phyloP scores from a whole-genome alignment of 30 jellyfish, hydroid and myxozoan genomes.

The Haliclystus octoradiatus region DNA sequence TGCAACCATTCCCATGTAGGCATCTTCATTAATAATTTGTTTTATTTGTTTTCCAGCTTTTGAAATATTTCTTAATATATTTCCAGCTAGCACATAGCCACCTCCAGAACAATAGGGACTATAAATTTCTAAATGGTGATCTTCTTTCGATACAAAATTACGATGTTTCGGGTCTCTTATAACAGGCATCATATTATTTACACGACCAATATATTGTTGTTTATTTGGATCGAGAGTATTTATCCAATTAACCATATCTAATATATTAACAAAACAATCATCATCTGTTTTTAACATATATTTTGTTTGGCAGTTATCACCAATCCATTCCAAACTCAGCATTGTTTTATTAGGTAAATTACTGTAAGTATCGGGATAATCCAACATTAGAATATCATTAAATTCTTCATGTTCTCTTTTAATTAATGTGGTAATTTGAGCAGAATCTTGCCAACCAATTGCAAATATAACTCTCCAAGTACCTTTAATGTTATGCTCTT shows the following conservation, averaged over 20 bases:
- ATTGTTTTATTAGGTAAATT: conserved; percentile 16
- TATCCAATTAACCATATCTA: background rate
- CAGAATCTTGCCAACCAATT: conserved; percentile 55
- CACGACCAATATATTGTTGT: conserved; percentile 26
- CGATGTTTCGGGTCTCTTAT: conserved; percentile 23
- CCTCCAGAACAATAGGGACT: conserved; percentile 51
- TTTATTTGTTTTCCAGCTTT: conserved; percentile 4
- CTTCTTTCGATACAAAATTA: conserved; percentile 12
- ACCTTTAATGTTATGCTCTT: background rate
- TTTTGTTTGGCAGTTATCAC: conserved; percentile 12
- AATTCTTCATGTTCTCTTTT: background rate
- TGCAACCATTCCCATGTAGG: conserved; percentile 23
- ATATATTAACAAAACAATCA: conserved; percentile 27
- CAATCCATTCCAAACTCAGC: conserved; percentile 12
- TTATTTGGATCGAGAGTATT: background rate
- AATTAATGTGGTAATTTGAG: conserved; percentile 13
- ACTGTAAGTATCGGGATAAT: conserved; percentile 7
- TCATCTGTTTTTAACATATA: conserved; percentile 35
- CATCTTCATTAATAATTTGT: conserved; percentile 30
- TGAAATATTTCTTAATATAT: conserved; percentile 8
- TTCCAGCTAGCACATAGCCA: conserved; percentile 25
- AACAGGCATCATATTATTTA: conserved; percentile 38
- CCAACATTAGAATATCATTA: conserved; percentile 12
- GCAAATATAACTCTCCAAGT: conserved; percentile 63
- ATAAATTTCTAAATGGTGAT: background rate